Conservation (phyloP, 2,113 vertebrate species). For the Cryptomyrus ogoouensis region DNA sequence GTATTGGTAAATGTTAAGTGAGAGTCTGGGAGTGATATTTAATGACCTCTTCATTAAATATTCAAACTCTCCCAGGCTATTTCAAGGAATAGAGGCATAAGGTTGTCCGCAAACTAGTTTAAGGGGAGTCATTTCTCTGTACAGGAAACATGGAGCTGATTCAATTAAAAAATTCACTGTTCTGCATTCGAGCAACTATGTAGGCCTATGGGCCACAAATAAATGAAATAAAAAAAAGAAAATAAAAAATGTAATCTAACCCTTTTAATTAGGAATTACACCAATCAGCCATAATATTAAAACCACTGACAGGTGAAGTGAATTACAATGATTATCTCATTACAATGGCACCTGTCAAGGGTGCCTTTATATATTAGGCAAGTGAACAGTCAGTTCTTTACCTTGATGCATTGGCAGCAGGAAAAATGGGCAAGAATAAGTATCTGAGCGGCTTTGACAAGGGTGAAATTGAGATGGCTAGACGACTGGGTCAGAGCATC, state of each 20-base stretch:
- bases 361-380: not conserved
- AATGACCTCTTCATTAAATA: slow-evolving; percentile 11
- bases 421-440: not conserved
- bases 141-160: not conserved
- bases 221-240: not conserved
- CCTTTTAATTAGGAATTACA: not conserved
- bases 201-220: not conserved
- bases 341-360: not conserved
- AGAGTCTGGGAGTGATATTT: slow-evolving; percentile 8
- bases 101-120: not conserved
- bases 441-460: not conserved
- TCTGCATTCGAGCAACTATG: not conserved
- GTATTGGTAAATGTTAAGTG: slow-evolving; percentile 9
- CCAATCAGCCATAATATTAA: not conserved
- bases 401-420: not conserved
- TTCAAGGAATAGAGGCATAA: slow-evolving; percentile 11
- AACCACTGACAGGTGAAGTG: not conserved
- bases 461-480: not conserved
- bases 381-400: not conserved
- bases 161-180: not conserved
- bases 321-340: not conserved
- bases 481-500: not conserved
- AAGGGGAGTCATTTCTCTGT: not conserved
- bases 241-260: not conserved
- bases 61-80: not conserved